Conservation (phyloP, 2,113 vertebrate genomes). For the Oryzias melastigma region DNA sequence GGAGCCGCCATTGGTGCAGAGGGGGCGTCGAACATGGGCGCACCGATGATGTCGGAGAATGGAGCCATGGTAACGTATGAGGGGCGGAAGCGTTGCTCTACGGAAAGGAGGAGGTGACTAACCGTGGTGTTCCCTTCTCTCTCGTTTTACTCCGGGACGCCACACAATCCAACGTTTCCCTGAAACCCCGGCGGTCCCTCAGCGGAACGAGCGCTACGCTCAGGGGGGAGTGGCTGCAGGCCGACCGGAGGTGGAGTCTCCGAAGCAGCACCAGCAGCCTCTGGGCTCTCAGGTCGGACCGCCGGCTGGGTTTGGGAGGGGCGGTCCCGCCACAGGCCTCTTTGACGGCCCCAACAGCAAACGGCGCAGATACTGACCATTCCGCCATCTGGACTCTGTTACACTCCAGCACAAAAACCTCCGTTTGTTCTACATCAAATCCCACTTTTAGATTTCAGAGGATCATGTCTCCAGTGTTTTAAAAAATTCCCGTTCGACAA, state of each 20-base stretch:
- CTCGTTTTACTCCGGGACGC: constrained; percentile 63
- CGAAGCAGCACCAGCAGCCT: constrained; percentile 75
- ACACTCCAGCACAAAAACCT: background rate
- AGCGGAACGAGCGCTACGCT: constrained; percentile 91
- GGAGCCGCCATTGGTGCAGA: constrained; percentile 89
- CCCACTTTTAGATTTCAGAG: too few relatives aligned
- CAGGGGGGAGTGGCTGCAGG: constrained; percentile 83
- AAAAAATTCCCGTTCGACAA: background rate
- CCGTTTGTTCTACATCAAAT: background rate
- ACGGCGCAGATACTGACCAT: constrained; percentile 87
- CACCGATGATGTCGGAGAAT: constrained; percentile 93
- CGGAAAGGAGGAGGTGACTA: constrained; percentile 78
- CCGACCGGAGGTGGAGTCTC: constrained; percentile 88
- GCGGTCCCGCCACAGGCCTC: constrained; percentile 83
- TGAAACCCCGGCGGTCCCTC: constrained; percentile 33
- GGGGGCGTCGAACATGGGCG: constrained; percentile 89
- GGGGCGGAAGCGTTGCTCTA: too few relatives aligned
- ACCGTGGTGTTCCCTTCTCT: constrained; percentile 88
- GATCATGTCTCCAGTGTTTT: background rate
- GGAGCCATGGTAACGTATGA: constrained; percentile 95
- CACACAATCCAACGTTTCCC: constrained; percentile 54
- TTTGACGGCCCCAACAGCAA: constrained; percentile 98
- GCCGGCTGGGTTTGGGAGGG: constrained; percentile 87
- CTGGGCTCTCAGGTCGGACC: constrained; percentile 81
- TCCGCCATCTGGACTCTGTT: background rate